phyloP scores from a whole-genome alignment of 2,113 vertebrate species.

The Microcebus tavaratra region DNA sequence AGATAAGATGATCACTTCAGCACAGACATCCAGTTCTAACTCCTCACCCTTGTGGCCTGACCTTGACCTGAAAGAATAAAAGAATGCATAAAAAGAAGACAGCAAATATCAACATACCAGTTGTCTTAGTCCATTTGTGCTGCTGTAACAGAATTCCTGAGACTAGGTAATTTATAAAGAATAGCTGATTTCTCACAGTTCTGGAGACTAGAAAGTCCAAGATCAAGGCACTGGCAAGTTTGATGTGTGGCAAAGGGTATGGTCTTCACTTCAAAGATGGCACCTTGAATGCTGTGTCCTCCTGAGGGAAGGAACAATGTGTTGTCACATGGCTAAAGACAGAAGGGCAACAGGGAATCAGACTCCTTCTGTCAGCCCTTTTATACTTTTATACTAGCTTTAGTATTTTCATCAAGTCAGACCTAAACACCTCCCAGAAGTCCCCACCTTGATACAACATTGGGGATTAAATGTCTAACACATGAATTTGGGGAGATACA shows the following conservation, averaged over 20 bases:
- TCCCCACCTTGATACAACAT: neutral
- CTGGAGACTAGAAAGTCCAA: neutral
- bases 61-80: neutral
- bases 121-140: neutral
- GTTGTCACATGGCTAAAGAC: neutral
- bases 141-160: neutral
- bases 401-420: neutral
- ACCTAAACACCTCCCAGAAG: neutral
- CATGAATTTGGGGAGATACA: neutral
- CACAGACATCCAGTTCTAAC: neutral
- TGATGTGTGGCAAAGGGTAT: neutral
- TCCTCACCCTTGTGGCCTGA: neutral
- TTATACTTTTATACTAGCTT: neutral
- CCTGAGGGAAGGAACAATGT: neutral
- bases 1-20: neutral
- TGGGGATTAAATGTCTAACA: neutral
- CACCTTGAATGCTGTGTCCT: neutral
- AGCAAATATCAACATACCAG: neutral
- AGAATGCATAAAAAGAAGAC: neutral
- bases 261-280: neutral
- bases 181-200: neutral
- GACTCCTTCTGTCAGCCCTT: neutral
- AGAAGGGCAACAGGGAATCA: neutral
- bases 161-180: neutral
- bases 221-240: neutral